These are phyloP conservation scores for Linurgus olivaceus DNA, from an alignment of 2,797 vertebrate genomes.

Conservation along the genomic window DNA sequence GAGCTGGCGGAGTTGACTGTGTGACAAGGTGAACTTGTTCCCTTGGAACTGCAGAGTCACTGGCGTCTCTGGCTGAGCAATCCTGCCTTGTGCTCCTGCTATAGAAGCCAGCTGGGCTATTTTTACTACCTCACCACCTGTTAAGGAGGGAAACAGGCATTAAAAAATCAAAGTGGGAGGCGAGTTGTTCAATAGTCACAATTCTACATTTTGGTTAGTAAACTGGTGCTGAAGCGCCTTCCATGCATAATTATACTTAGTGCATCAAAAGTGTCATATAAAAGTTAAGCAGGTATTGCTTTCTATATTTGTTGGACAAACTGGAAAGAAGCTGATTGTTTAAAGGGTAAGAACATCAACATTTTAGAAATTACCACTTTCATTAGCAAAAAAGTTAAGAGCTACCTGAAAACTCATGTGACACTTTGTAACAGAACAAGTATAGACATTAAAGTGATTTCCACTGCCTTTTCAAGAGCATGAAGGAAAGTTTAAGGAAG, in stretches of 20 bases:
- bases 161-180: neutral
- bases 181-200: neutral
- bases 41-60: constrained; percentile 98
- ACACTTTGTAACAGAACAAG: constrained; percentile 67
- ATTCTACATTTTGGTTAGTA: constrained; percentile 76
- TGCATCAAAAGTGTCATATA: constrained; percentile 81
- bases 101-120: constrained; percentile 87
- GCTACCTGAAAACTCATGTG: constrained; percentile 75
- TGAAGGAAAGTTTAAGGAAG: neutral
- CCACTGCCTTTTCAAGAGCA: constrained; percentile 74
- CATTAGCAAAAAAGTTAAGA: constrained; percentile 32
- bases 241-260: constrained; percentile 82
- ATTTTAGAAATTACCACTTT: constrained; percentile 40
- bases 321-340: constrained; percentile 59
- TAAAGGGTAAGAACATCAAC: constrained; percentile 44
- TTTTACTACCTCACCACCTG: constrained; percentile 91
- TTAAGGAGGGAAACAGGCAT: constrained; percentile 14
- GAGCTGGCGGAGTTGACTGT: constrained; percentile 95
- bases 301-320: constrained; percentile 51
- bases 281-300: constrained; percentile 71
- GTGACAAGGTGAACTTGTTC: constrained; percentile 96
- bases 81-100: constrained; percentile 83
- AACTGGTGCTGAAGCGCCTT: constrained; percentile 65
- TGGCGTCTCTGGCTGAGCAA: constrained; percentile 89
- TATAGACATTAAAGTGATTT: constrained; percentile 59